Evolutionary conservation across 2,113 vertebrate genomes (phyloP), one percentile per base, ranked within the genome.

Genomic region (Oxyruncus cristatus): DNA sequence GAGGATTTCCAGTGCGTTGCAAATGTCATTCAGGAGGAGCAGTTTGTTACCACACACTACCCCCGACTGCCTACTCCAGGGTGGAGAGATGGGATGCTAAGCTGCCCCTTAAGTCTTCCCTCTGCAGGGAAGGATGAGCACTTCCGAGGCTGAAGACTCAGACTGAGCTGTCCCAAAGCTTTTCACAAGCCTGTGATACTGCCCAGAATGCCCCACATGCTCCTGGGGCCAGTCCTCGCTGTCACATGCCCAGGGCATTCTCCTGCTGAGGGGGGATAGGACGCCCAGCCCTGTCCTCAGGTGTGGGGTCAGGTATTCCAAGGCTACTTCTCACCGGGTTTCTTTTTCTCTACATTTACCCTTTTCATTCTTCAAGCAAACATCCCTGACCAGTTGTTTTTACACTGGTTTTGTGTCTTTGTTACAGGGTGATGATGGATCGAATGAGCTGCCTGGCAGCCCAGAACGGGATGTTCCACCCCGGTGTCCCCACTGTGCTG

Each of bases 201-300:
- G 28, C 26, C n/a, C 65, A 37, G 37, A 62, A 32, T 0, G 5
- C 7, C 33, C 41, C 6, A 0, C 1, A 0, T 24, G 56, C 22
- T 42, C 35, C 67, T 5, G 2, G 14, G 46, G 35, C 39, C 73
- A 47, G 22, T 27, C 27, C 72, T 58, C 0, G 0, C 3, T 19
- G 35, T 6, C 35, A 42, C 28, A 78, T 10, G 65, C 27, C 10
- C 46, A 52, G 37, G 44, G 35, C 37, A 28, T 21, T 44, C 27
- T 63, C 70, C 70, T 81, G 50, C 70, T 55, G 46, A 44, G 23
- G 35, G 24, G 37, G 22, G 7, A 27, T 5, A 12, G 35, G 33
- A 62, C 39, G 30, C 15, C 44, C 17, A 53, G 24, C 30, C 35
- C 59, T 68, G 47, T 5, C 52, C 37, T 80, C 46, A 21, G 32